Base-by-base conservation (phyloP, 2,797 vertebrate species). In the Sciurus vulgaris region DNA sequence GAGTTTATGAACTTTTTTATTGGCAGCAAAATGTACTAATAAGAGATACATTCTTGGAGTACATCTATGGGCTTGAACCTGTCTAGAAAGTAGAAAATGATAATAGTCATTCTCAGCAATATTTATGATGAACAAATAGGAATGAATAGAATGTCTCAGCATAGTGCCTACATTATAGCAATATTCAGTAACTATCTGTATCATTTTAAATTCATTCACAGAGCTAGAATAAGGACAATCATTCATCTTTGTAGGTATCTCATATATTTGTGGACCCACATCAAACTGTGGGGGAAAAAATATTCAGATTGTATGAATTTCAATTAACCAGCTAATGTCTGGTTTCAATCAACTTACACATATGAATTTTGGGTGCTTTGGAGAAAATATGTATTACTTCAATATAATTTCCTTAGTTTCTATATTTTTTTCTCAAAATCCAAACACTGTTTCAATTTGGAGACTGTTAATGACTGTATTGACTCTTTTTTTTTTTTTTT, bases 51-150 rank as follows among this genome's bases (percentile, higher is more conserved):
- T 49, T 76, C n/a, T 15, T 72, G 9, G 14, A 88, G 20, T 51
- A 49, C 84, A 86, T n/a, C 38, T 0, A 82, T 28, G 1, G 33
- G 61, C 33, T 67, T 35, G 5, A 72, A 87, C 35, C 33, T n/a
- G 30, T 86, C 49, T 95, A 93, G 96, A 97, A 89, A 94, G 44
- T 91, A 76, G 93, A 67, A 1, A 38, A 82, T 30, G 35, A 6
- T 85, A 47, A 89, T 49, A 47, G 0, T 6, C 79, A 17, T n/a
- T 20, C 33, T 49, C 35, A 79, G 8, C 61, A 83, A 7, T 22
- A 88, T 51, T 90, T 49, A 69, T 26, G 9, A 63, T 44, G 9
- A 72, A 63, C n/a, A 69, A 59, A 73, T 69, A 69, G 51, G 14
- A 91, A 44, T 61, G 12, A 89, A 49, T 54, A 44, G 61, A 84